Conservation (phyloP, 2,113 vertebrate species). For the Diadophis punctatus region DNA sequence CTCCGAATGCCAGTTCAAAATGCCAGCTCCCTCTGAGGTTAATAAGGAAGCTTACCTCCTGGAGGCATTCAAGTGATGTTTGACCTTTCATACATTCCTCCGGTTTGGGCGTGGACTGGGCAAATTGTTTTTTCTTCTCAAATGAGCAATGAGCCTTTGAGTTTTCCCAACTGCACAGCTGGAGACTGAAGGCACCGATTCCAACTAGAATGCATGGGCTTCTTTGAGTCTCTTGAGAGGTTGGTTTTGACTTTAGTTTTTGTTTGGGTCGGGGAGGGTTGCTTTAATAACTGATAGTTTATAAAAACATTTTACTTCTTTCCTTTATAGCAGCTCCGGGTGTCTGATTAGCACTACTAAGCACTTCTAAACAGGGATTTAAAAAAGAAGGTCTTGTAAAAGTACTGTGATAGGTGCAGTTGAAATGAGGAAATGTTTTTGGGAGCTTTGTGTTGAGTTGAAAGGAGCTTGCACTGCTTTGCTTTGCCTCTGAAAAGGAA, state of each 20-base stretch:
- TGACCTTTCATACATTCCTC: conserved; percentile 19
- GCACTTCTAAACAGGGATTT: not conserved
- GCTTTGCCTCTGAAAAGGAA: not conserved
- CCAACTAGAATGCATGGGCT: not conserved
- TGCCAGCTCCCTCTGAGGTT: not conserved
- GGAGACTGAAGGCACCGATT: not conserved
- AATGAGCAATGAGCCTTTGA: not conserved
- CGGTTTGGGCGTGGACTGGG: not conserved
- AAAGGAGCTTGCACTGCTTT: not conserved
- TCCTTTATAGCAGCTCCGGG: not conserved
- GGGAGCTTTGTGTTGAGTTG: not conserved
- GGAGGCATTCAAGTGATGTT: not conserved
- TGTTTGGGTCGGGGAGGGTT: not conserved
- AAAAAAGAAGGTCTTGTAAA: not conserved
- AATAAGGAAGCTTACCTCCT: not conserved
- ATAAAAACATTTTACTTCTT: not conserved
- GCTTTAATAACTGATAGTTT: not conserved
- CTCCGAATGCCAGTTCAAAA: not conserved
- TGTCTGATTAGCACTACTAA: not conserved
- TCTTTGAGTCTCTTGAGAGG: not conserved
- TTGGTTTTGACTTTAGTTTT: not conserved
- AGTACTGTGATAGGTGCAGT: not conserved
- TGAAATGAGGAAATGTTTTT: not conserved
- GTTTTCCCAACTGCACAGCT: not conserved
- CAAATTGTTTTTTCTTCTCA: conserved; percentile 18